Evolutionary conservation across 2,113 vertebrate genomes (phyloP), one percentile per base, ranked within the genome.

Genomic region (Alectura lathami): DNA sequence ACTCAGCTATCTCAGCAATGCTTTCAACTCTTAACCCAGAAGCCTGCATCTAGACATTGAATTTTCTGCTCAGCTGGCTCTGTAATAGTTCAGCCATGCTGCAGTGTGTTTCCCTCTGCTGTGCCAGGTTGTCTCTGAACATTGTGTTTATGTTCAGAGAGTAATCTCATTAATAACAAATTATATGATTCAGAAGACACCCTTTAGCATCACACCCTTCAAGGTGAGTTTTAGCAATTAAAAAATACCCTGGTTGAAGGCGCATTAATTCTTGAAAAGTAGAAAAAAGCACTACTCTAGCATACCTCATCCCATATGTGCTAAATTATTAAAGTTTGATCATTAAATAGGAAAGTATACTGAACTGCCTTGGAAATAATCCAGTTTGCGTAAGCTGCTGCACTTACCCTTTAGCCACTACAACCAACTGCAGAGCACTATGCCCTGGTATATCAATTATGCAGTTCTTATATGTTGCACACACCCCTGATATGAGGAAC

Each of bases 391-490:
- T 67, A 23, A 83, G 56, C 20, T 47, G 59, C 42, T 90, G 68
- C 17, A 13, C 32, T 88, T 68, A 60, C 5, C 72, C 72, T 20
- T 69, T 27, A 67, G 21, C 47, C 60, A 13, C 54, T 72, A 23
- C 42, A 70, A 40, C 42, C 57, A 38, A 34, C 42, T 63, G 59
- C 60, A 38, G 73, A 90, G 73, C 45, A 67, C 26, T 6, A 13
- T n/a, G 29, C 24, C 45, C 72, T 88, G 88, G 68, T 81, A 96
- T 92, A 93, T 42, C 51, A 81, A 64, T 92, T 92, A 83, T 30
- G 23, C 43, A 24, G 18, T 43, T 59, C 60, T 69, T 36, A 51
- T 1, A 3, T 38, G 12, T n/a, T 83, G 24, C 64, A 34, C 50
- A 48, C 21, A 57, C 40, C 13, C 34, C 59, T 67, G 51, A 42